These are phyloP conservation scores for Anarhynchus alexandrinus DNA, from an alignment of 2,113 vertebrate genomes.

Conservation along the genomic window DNA sequence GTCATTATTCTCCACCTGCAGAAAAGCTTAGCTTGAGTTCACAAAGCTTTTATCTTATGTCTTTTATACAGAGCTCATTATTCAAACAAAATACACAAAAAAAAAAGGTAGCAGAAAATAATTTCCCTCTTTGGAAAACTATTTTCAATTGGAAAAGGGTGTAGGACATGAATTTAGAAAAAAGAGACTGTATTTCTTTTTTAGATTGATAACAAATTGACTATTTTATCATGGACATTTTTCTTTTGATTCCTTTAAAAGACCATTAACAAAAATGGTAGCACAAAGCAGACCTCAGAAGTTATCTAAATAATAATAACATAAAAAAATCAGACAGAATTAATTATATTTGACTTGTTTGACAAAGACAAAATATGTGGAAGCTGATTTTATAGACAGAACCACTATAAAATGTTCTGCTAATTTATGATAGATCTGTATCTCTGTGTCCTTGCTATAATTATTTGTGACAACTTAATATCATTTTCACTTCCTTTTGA, in stretches of 20 bases:
- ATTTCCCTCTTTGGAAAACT: not conserved
- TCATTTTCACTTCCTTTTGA: not conserved
- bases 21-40: not conserved
- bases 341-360: not conserved
- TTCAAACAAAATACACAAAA: not conserved
- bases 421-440: not conserved
- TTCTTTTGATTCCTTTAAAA: not conserved
- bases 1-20: not conserved
- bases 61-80: not conserved
- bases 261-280: not conserved
- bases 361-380: not conserved
- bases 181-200: rapidly evolving
- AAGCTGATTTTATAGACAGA: not conserved
- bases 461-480: not conserved
- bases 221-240: not conserved
- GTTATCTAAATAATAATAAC: not conserved
- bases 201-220: not conserved
- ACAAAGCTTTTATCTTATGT: not conserved
- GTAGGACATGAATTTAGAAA: not conserved
- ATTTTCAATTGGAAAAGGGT: not conserved
- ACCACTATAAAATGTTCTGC: not conserved
- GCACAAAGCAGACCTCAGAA: not conserved
- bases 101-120: not conserved
- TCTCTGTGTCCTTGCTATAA: not conserved
- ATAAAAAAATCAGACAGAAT: not conserved